Conservation (phyloP, 2,888 invertebrate genomes). For the Dynastes grantii region DNA sequence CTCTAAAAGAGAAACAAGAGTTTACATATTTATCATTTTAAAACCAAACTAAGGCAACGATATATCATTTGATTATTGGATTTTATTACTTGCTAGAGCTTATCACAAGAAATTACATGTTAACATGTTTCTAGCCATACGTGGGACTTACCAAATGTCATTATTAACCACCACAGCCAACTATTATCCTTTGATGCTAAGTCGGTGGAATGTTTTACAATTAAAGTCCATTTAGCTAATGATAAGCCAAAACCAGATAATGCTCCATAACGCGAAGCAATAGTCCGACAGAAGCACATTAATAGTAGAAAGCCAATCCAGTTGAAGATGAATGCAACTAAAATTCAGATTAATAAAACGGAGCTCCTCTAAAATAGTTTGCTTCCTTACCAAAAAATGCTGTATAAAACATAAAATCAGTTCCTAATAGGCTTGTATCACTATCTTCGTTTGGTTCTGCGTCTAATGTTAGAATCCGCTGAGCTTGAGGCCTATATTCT, state of each 20-base stretch:
- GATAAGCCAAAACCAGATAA: conserved; percentile 94
- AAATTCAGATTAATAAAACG: conserved; percentile 13
- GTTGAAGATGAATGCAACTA: conserved; percentile 95
- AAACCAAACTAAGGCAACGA: too few species aligned
- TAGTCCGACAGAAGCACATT: conserved; percentile 95
- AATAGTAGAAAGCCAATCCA: conserved; percentile 95
- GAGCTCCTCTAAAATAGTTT: conserved; percentile 6
- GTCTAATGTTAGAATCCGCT: conserved; percentile 81
- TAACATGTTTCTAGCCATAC: not conserved
- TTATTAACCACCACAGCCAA: conserved; percentile 94
- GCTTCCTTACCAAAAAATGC: conserved; percentile 84
- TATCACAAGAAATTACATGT: too few species aligned
- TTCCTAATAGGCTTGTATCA: conserved; percentile 88
- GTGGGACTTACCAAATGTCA: conserved; percentile 84
- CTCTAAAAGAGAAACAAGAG: too few species aligned
- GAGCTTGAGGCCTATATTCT: conserved; percentile 63
- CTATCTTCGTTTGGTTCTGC: conserved; percentile 82
- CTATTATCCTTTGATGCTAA: conserved; percentile 90
- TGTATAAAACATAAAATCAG: conserved; percentile 94
- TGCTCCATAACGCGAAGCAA: conserved; percentile 94
- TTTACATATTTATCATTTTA: too few species aligned
- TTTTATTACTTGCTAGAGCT: too few species aligned
- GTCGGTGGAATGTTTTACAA: conserved; percentile 93
- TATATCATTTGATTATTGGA: too few species aligned
- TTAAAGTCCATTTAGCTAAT: conserved; percentile 95